These are phyloP conservation scores for Petrolisthes cinctipes DNA, from an alignment of 2,888 invertebrate species.

Conservation along the genomic window DNA sequence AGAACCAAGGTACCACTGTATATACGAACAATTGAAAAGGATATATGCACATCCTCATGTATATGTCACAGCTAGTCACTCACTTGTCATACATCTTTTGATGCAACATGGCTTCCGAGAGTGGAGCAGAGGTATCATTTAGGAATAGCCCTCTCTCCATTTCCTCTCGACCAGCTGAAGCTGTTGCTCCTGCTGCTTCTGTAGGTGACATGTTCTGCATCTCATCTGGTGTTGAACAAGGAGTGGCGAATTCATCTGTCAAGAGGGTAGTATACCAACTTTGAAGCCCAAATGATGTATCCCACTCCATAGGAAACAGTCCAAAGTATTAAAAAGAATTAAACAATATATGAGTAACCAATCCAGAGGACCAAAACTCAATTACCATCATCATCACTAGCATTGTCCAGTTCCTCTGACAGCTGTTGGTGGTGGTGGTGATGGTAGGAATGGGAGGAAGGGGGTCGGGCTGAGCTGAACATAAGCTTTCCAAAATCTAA, in stretches of 20 bases:
- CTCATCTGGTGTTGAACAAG: slow-evolving; percentile 65
- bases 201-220: slow-evolving; percentile 30
- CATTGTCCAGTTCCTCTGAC: slow-evolving; percentile 68
- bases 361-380: neutral
- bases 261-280: neutral
- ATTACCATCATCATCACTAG: slow-evolving; percentile 72
- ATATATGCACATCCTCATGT: slow-evolving; percentile 4
- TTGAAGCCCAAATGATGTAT: no score
- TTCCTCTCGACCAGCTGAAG: slow-evolving; percentile 10
- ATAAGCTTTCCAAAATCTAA: slow-evolving; percentile 91
- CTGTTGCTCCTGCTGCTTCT: slow-evolving; percentile 11
- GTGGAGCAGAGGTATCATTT: slow-evolving; percentile 50
- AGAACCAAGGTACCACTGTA: no score
- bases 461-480: slow-evolving; percentile 69
- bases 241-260: slow-evolving; percentile 65
- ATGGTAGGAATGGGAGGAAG: neutral
- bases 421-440: slow-evolving; percentile 69
- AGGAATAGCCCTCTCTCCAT: slow-evolving; percentile 22
- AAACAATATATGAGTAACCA: neutral
- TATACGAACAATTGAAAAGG: neutral
- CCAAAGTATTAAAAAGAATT: no score
- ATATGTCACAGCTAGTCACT: slow-evolving; percentile 66
- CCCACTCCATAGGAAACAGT: no score
- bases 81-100: slow-evolving; percentile 84
- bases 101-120: slow-evolving; percentile 71